These are phyloP conservation scores for Drosophila santomea DNA, from an alignment of 1,140 invertebrate species.

Conservation along the genomic window DNA sequence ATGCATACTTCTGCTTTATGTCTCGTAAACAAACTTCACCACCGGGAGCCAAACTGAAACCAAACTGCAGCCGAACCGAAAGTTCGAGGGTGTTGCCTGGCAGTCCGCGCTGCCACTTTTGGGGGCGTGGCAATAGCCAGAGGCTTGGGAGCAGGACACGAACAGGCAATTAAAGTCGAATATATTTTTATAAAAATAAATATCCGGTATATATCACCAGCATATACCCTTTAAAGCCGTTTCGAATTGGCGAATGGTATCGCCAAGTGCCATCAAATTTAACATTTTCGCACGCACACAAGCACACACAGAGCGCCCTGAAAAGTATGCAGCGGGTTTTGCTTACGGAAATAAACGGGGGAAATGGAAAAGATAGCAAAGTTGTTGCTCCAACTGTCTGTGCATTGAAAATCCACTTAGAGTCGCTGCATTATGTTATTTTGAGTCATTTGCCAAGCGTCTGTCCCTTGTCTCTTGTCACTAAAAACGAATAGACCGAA, in stretches of 20 bases:
- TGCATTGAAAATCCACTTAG: conserved; percentile 60
- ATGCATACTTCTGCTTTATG: conserved; percentile 34
- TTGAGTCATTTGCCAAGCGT: conserved; percentile 35
- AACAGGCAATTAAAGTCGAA: conserved; percentile 68
- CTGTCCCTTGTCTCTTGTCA: conserved; percentile 15
- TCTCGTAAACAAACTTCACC: conserved; percentile 67
- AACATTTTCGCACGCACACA: conserved; percentile 41
- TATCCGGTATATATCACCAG: not conserved
- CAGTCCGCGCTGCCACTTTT: conserved; percentile 9
- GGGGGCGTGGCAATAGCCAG: conserved; percentile 12
- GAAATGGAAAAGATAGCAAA: conserved; percentile 1
- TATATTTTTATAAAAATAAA: conserved; percentile 30
- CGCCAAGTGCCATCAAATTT: conserved; percentile 31
- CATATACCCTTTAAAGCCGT: not conserved
- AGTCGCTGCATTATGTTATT: conserved; percentile 49
- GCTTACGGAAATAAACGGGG: conserved; percentile 51
- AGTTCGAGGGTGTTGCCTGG: conserved; percentile 70
- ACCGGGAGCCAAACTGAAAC: conserved; percentile 1
- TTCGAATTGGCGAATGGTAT: too few species aligned
- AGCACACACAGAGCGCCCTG: conserved; percentile 8
- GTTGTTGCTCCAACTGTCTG: conserved; percentile 43
- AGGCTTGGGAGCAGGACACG: conserved; percentile 28
- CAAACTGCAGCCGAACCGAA: conserved; percentile 16
- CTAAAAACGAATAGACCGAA: conserved; percentile 10
- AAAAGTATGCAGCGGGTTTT: conserved; percentile 56